phyloP scores from a whole-genome alignment of 2,113 vertebrate genomes.

The Ailurus styani region DNA sequence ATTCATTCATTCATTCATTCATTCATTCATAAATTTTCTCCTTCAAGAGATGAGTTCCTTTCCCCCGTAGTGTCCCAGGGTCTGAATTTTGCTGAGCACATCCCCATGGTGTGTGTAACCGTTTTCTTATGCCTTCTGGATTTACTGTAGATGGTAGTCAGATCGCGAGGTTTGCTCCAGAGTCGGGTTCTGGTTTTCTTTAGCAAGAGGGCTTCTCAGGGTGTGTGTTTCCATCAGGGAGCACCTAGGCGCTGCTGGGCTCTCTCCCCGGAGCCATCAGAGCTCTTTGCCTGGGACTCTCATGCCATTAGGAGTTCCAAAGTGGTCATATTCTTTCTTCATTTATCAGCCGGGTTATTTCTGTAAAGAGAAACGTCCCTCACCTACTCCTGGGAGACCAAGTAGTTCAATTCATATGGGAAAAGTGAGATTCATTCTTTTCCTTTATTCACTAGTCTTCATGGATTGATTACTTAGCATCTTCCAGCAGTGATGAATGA shows the following conservation, averaged over 20 bases:
- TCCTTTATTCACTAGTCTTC: neutral
- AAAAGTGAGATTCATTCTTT: neutral
- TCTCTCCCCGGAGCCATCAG: neutral
- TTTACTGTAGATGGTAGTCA: neutral
- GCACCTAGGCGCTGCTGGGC: neutral
- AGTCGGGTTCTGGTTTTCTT: neutral
- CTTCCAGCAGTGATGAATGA: neutral
- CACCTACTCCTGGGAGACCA: neutral
- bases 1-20: no score
- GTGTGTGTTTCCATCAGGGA: neutral
- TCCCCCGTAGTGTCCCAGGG: neutral
- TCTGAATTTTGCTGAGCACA: neutral
- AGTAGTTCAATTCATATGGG: neutral
- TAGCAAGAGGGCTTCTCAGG: neutral
- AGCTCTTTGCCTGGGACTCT: neutral
- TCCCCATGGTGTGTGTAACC: neutral
- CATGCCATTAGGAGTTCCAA: neutral
- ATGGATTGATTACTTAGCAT: neutral
- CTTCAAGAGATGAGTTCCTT: neutral
- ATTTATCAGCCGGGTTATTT: neutral
- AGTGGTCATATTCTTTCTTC: neutral
- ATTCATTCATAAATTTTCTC: neutral
- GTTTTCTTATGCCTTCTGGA: neutral
- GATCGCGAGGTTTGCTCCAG: neutral
- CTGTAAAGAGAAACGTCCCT: neutral